phyloP scores from a whole-genome alignment of 2,888 invertebrate genomes.

The Heterodera filipjevi region DNA sequence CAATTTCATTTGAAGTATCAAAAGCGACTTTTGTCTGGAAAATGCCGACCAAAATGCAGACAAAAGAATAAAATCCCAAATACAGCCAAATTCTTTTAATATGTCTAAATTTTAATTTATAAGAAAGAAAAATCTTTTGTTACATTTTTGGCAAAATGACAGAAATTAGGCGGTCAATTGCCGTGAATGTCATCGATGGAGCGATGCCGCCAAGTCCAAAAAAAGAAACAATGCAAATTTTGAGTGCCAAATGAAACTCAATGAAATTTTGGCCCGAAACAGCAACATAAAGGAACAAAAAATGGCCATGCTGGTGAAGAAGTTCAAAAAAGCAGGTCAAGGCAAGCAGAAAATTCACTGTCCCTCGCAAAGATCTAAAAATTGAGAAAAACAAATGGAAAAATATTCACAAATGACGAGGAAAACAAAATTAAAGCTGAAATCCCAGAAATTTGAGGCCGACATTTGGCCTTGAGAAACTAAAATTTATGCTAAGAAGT shows the following conservation, averaged over 20 bases:
- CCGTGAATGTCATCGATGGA: constrained; percentile 9
- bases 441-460: no score
- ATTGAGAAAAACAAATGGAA: not conserved
- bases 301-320: constrained; percentile 14
- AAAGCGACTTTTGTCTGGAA: not conserved
- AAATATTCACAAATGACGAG: not conserved
- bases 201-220: constrained; percentile 2
- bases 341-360: constrained; percentile 7
- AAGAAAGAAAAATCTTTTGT: no score
- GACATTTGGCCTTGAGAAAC: no score
- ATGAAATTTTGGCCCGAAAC: constrained; percentile 17
- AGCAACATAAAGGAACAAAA: constrained; percentile 11
- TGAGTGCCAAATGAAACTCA: not conserved
- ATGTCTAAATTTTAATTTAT: not conserved
- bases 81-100: not conserved
- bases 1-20: not conserved
- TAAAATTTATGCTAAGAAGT: no score
- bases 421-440: no score
- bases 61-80: not conserved
- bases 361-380: not conserved
- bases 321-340: constrained; percentile 13
- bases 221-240: constrained; percentile 9
- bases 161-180: constrained; percentile 12
- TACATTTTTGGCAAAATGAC: constrained; percentile 13
- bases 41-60: not conserved